A percentile compares a stretch with the other conserved stretches of the same genome.
phyloP scores from a whole-genome alignment of 2,888 invertebrate species.

The Cybosia mesomella region DNA sequence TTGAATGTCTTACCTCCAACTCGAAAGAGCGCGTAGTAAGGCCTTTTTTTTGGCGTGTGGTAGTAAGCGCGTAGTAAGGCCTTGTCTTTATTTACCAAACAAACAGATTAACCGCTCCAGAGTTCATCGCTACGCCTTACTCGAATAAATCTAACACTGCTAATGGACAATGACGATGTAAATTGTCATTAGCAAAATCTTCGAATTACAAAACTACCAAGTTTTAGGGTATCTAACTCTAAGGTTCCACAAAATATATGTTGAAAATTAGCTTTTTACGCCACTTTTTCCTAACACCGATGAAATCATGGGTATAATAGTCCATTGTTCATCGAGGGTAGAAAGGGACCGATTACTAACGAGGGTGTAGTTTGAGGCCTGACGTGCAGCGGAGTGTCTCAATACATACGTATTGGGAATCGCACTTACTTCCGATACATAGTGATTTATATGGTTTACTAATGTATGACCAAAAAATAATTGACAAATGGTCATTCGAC shows the following conservation, averaged over 20 bases:
- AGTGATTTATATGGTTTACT: no score
- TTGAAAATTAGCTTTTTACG: no score
- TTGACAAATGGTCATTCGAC: no score
- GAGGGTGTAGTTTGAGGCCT: no score
- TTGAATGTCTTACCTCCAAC: background rate
- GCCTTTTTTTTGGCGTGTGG: constrained; percentile 18
- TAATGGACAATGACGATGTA: constrained; percentile 37
- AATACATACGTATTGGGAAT: no score
- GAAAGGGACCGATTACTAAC: no score
- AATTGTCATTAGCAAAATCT: constrained; percentile 26
- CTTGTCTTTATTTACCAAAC: constrained; percentile 33
- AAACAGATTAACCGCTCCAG: constrained; percentile 46
- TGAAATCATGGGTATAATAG: no score
- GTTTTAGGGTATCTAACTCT: background rate
- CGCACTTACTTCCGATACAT: no score
- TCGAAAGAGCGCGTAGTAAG: constrained; percentile 13
- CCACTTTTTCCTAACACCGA: no score
- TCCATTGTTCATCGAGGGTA: no score
- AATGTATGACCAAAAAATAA: no score
- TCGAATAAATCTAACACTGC: constrained; percentile 30
- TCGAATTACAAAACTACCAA: constrained; percentile 1
- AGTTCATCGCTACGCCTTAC: constrained; percentile 22
- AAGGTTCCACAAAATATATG: background rate
- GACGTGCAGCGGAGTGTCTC: no score
- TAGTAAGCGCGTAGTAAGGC: constrained; percentile 14